Percentiles rank a stretch among this genome's conserved stretches.
Evolutionary conservation across 2,797 vertebrate genomes (phyloP).

Genomic region (Varecia variegata): DNA sequence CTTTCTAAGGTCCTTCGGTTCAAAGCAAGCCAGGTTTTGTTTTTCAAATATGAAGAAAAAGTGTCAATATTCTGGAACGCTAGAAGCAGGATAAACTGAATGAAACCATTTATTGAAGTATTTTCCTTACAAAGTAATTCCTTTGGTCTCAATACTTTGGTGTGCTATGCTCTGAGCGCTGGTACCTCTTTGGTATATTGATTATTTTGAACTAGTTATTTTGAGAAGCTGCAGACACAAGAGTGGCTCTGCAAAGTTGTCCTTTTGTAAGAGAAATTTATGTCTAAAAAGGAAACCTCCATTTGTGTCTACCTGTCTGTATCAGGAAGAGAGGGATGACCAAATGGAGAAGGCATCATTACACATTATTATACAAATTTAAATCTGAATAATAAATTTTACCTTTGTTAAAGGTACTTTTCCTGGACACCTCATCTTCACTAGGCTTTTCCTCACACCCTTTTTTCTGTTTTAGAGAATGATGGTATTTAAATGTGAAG

Average conservation of each 20-base stretch:
- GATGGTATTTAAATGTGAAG: neutral
- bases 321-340: neutral
- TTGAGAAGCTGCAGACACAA: neutral
- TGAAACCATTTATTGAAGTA: no score
- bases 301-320: neutral
- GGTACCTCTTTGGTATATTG: neutral
- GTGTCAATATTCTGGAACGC: no score
- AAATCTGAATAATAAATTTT: neutral
- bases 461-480: neutral
- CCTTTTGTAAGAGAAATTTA: neutral
- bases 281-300: neutral
- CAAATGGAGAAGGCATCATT: neutral
- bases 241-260: neutral
- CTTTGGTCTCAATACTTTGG: no score
- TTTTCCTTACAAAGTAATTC: no score
- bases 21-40: neutral
- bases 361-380: neutral
- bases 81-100: no score
- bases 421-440: no score
- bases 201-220: neutral
- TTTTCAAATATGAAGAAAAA: no score
- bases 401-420: neutral
- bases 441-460: neutral
- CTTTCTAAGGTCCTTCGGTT: neutral
- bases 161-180: neutral